These are phyloP conservation scores for Phalacrocorax brasilianus DNA, from an alignment of 2,113 vertebrate species.

Conservation along the genomic window DNA sequence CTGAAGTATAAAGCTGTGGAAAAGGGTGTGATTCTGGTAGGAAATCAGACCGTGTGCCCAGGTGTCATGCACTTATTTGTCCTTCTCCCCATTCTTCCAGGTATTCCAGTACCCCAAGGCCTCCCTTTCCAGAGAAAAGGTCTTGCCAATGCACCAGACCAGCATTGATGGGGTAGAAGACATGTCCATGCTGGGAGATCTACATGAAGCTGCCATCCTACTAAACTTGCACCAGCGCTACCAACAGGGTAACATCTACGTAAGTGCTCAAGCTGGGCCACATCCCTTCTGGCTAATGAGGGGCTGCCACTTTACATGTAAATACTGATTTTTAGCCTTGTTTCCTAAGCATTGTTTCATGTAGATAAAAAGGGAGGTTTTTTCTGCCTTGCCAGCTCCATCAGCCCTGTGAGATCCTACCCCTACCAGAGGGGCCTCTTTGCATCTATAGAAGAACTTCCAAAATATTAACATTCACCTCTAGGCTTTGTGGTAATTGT, in stretches of 20 bases:
- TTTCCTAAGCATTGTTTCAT: not conserved
- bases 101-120: slow-evolving; percentile 72
- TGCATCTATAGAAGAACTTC: not conserved
- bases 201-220: slow-evolving; percentile 90
- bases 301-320: not conserved
- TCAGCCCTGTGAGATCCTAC: not conserved
- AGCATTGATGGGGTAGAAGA: slow-evolving; percentile 86
- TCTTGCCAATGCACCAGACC: slow-evolving; percentile 84
- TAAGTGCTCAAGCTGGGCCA: slow-evolving; percentile 47
- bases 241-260: slow-evolving; percentile 85
- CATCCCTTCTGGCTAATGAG: not conserved
- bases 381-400: not conserved
- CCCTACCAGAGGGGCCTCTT: not conserved
- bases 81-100: slow-evolving; percentile 55
- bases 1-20: not conserved
- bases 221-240: slow-evolving; percentile 88
- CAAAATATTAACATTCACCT: not conserved
- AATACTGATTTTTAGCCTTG: not conserved
- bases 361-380: not conserved
- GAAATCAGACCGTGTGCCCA: not conserved
- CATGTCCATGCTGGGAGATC: slow-evolving; percentile 87
- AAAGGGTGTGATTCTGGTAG: not conserved
- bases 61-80: not conserved
- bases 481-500: not conserved
- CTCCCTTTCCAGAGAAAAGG: slow-evolving; percentile 76